Percentiles rank a stretch among this genome's conserved stretches.
phyloP scores from a whole-genome alignment of 35 echinoderm and acorn worm genomes.

The Ophiothrix spiculata region DNA sequence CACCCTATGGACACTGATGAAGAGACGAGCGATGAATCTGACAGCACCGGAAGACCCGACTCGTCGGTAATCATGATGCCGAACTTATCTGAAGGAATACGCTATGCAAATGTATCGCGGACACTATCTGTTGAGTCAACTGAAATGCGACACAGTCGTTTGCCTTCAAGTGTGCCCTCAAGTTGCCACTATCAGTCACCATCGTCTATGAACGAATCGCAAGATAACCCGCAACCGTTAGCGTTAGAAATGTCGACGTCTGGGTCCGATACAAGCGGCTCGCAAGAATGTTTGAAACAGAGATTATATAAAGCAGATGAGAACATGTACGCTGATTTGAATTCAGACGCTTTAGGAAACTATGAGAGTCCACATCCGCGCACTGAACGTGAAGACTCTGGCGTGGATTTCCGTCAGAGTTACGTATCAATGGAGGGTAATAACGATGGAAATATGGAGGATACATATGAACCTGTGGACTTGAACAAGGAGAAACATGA shows the following conservation, averaged over 20 bases:
- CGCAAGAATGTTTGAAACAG: background rate
- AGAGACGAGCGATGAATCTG: background rate
- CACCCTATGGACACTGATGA: background rate
- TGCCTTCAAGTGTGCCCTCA: no score
- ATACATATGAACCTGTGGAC: background rate
- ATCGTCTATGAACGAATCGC: background rate
- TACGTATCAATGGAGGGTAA: background rate
- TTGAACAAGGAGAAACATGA: background rate
- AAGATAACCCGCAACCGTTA: background rate
- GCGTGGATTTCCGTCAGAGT: background rate
- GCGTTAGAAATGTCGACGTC: background rate
- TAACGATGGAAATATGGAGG: background rate
- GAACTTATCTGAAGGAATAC: background rate
- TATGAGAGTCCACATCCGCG: background rate
- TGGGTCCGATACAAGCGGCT: background rate
- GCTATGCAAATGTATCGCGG: background rate
- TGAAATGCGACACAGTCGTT: background rate
- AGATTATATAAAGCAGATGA: background rate
- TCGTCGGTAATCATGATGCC: background rate
- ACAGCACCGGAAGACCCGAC: background rate
- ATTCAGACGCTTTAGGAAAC: background rate
- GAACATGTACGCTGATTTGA: constrained; percentile 1
- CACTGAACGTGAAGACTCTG: background rate
- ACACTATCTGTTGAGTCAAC: background rate
- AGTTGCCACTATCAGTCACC: background rate